Evolutionary conservation across 2,888 invertebrate species (phyloP), one percentile per base, ranked within the genome.

Genomic region (Diaphora mendica): DNA sequence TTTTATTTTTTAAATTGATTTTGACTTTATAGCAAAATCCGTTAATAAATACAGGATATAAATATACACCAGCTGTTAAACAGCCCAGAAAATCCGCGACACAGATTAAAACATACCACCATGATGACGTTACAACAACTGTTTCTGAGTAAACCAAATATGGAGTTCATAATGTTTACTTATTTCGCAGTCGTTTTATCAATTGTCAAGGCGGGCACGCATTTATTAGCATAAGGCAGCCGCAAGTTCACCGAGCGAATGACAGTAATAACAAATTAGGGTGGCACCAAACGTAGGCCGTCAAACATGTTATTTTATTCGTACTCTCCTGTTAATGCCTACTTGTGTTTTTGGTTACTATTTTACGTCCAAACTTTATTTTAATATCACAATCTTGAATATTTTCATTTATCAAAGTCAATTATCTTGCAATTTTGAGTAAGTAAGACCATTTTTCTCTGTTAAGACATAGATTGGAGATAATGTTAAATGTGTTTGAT

Each of bases 321-420:
- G n/a, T 64, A 85, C 86, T 86, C 91, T 92, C 91, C 80, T 83
- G 82, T 77, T 85, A 85, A 82, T 79, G 84, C 87, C 89, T 93
- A 94, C 93, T 94, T 94, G 90, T 92, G 91, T 92, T 94, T 94
- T 94, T 94, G 93, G 94, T 94, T 93, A 92, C 87, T 91, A 90
- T 91, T 93, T 92, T 90, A 93, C 81, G 85, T 84, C 78, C 85
- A 83, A 89, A 89, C 89, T 87, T 88, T 84, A 84, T 80, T 87
- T 85, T 84, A 83, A 85, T 86, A 87, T 89, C 86, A 83, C 76
- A 80, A 86, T 81, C 83, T 78, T 85, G 77, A 48, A 71, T 75
- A 64, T 76, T 81, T 8, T 33, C 33, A 33, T 15, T 15, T 23
- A n/a, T 35, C 23, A n/a, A 26, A 5, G 11, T 48, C 48, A 23